Base-by-base conservation (phyloP, 92 coral and sea anemone species). In the Micromussa lordhowensis region DNA sequence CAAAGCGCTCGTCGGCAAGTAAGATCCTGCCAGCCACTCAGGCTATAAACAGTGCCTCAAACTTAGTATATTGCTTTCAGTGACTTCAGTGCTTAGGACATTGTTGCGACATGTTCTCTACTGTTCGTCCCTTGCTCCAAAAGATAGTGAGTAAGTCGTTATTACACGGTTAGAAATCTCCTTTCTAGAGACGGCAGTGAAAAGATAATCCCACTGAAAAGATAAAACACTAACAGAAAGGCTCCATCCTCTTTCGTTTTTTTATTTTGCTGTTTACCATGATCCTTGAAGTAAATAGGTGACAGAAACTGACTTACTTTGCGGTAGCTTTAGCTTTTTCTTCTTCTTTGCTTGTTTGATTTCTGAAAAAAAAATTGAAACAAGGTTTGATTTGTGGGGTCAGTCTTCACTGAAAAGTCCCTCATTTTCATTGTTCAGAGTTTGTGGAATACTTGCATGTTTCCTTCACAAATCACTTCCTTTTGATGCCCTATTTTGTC, bases 301-400 rank as follows among this genome's bases (percentile, higher is more conserved):
- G 49, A 17, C 0, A 30, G 19, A 63, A 29, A 77, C 63, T 9
- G 11, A 86, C 89, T 86, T 29, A 86, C 89, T 44, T 0, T 77
- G 44, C 14, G 89, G 89, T 19, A 86, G 24, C 57, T 86, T 86
- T 53, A 53, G 4, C 49, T 44, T 61, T 68, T 75, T 31, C 89
- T 77, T 63, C 66, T 86, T 63, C 89, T 86, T 84, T 57, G 54
- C 83, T 32, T 77, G 48, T 53, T 86, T 51, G 68, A 77, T 30
- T 61, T 86, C 89, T 86, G 48, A 44, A 24, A 22, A 19, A 48
- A 63, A 77, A 59, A 44, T 8, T 29, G 7, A 9, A 38, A 32
- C 15, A 22, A 14, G 38, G 34, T 54, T 32, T 12, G 58, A 73
- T 21, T 34, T 28, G 28, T 35, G 49, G 15, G 10, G 8, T 73